These are phyloP conservation scores for Genyomyrus donnyi DNA, from an alignment of 2,113 vertebrate genomes.

Conservation along the genomic window DNA sequence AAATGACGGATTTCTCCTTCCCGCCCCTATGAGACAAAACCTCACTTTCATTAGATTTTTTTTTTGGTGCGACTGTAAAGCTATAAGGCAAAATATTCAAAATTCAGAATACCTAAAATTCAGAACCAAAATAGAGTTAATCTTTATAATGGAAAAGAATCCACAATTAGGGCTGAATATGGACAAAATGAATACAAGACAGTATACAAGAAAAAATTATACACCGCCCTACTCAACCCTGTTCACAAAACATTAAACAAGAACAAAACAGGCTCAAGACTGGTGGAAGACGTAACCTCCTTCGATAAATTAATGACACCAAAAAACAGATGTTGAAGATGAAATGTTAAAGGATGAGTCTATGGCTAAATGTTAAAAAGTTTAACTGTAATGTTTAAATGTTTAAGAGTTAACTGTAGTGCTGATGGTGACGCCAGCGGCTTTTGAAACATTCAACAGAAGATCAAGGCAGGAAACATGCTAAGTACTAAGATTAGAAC, in stretches of 20 bases:
- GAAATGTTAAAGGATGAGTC: neutral
- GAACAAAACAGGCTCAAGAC: neutral
- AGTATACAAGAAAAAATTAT: neutral
- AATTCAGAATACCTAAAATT: neutral
- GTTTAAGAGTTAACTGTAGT: neutral
- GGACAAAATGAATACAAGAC: neutral
- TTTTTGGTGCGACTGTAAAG: neutral
- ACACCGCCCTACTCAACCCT: neutral
- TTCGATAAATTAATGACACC: neutral
- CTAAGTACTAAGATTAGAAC: neutral
- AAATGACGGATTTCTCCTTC: constrained; percentile 89
- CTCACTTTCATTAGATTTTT: neutral
- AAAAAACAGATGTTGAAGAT: neutral
- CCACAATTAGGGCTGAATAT: neutral
- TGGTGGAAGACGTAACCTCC: neutral
- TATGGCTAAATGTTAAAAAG: neutral
- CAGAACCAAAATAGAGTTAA: neutral
- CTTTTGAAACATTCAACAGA: neutral
- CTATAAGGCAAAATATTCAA: neutral
- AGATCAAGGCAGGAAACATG: neutral
- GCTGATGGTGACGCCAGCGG: neutral
- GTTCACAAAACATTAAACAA: neutral
- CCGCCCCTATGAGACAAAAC: constrained; percentile 60
- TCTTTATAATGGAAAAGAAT: neutral
- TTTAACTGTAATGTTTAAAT: too few relatives aligned